Conservation (phyloP, 2,888 invertebrate genomes). For the Cyrtodaria siliqua region DNA sequence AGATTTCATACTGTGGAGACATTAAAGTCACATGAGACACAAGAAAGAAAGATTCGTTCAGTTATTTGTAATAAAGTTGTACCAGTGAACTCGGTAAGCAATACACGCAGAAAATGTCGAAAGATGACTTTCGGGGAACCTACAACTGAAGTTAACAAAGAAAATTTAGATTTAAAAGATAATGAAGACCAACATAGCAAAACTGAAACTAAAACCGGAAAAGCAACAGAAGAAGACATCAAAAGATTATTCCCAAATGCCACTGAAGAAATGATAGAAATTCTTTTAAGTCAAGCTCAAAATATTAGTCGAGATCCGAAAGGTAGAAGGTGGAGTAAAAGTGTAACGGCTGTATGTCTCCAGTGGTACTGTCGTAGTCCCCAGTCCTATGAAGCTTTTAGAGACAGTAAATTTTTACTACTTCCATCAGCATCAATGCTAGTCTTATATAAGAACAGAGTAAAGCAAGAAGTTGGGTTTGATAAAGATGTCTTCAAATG, state of each 20-base stretch:
- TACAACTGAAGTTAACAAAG: too few relatives aligned
- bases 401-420: slow-evolving; percentile 15
- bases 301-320: slow-evolving; percentile 24
- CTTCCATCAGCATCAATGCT: slow-evolving; percentile 34
- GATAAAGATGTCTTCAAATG: slow-evolving; percentile 39
- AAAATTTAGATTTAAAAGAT: too few relatives aligned
- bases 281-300: slow-evolving; percentile 42
- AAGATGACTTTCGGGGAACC: too few relatives aligned
- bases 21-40: not conserved
- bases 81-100: not conserved
- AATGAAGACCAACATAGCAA: too few relatives aligned
- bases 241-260: slow-evolving; percentile 31
- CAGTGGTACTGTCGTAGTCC: slow-evolving; percentile 37
- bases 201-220: too few relatives aligned
- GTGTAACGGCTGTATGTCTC: slow-evolving; percentile 28
- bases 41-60: slow-evolving; percentile 9
- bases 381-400: slow-evolving; percentile 27
- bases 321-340: slow-evolving; percentile 41
- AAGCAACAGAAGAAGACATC: slow-evolving; percentile 10
- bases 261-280: slow-evolving; percentile 35
- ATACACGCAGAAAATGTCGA: slow-evolving; percentile 17
- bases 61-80: slow-evolving; percentile 7
- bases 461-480: slow-evolving; percentile 42
- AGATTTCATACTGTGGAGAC: slow-evolving; percentile 34
- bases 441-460: slow-evolving; percentile 36